Conservation (phyloP, 2,888 invertebrate species). For the Lasioglossum lativentre region DNA sequence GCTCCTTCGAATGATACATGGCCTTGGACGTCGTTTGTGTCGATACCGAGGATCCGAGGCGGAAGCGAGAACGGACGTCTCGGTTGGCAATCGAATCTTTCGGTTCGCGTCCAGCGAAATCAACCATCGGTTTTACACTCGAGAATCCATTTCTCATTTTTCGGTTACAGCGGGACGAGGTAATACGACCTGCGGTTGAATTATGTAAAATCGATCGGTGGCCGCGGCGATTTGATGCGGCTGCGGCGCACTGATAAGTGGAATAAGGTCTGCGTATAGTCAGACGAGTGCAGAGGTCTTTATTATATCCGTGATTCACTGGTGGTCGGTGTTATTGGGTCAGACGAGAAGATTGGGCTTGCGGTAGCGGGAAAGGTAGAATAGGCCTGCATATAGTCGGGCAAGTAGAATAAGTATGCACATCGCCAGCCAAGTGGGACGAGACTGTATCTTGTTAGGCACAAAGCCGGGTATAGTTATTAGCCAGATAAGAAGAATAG, state of each 20-base stretch:
- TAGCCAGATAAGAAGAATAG: no score
- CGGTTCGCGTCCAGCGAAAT: not conserved
- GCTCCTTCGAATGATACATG: not conserved
- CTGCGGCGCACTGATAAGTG: not conserved
- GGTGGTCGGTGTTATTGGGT: not conserved
- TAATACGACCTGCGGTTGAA: conserved; percentile 4
- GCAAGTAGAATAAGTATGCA: not conserved
- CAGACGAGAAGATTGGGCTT: not conserved
- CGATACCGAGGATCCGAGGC: not conserved
- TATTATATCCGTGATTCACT: not conserved
- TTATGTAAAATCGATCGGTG: conserved; percentile 3
- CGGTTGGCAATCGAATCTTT: not conserved
- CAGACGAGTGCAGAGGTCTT: not conserved
- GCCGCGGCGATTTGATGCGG: not conserved
- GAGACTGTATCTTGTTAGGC: not conserved
- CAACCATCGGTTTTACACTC: not conserved
- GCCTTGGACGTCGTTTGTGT: not conserved
- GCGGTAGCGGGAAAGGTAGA: not conserved
- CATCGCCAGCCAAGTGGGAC: not conserved
- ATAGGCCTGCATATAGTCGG: not conserved
- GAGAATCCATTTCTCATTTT: conserved; percentile 9
- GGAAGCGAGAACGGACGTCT: not conserved
- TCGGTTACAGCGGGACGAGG: not conserved
- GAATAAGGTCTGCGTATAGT: conserved; percentile 1
- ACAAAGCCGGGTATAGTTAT: not conserved